Evolutionary conservation across 2,113 vertebrate species (phyloP), one percentile per base, ranked within the genome.

Genomic region (Turdus rufiventris): DNA sequence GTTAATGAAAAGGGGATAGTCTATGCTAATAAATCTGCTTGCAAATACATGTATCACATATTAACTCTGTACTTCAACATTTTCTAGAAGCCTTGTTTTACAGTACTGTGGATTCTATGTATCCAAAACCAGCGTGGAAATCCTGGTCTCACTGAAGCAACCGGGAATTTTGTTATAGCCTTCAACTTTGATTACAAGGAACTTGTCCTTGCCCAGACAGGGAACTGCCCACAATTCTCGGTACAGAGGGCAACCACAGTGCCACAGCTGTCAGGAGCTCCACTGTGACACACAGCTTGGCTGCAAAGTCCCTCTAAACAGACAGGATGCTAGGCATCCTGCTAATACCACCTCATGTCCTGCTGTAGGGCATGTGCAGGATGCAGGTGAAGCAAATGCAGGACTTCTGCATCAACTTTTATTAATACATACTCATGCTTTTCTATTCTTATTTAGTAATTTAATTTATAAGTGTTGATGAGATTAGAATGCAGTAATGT

Each of bases 31-130:
- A 47, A 20, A 83, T 31, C 36, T 57, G 8, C 21, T 67, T 68
- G 20, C 0, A 3, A 74, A 63, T 43, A 56, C 5, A 58, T 0
- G 0, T 15, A 71, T 18, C 4, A 0, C 8, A 2, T 5, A 70
- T 18, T 68, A 87, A 66, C 36, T 61, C 60, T 20, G 15, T 31
- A 38, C n/a, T 60, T 31, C 45, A 40, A 23, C 15, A 18, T n/a
- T 12, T 71, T 56, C 70, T 50, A 42, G 48, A 76, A 62, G 25
- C 0, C 1, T 13, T 63, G 29, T 15, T 93, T 85, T n/a, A 33
- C 8, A 62, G 75, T 38, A 47, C 54, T 54, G 51, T 6, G 31
- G 28, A 65, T 54, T 66, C 40, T 31, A 4, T 2, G 9, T 29
- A 50, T 16, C 25, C 26, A 14, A 68, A 85, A 58, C 5, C 18